Conservation (phyloP, 2,797 vertebrate genomes). For the Neomorphus geoffroyi region DNA sequence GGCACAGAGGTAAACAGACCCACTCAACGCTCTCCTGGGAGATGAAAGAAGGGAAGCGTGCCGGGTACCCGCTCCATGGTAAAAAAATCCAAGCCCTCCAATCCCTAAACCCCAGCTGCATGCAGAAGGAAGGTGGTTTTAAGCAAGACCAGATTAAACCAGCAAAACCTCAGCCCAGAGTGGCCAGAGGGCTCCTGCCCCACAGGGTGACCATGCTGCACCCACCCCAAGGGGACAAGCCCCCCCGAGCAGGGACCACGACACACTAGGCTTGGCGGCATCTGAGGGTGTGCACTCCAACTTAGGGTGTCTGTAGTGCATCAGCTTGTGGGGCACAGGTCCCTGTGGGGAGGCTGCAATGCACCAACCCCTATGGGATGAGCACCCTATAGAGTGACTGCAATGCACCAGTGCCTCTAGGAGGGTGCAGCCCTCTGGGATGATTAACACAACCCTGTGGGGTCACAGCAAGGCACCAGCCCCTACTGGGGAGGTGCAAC, state of each 20-base stretch:
- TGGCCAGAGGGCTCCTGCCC: neutral
- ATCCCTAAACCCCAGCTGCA: neutral
- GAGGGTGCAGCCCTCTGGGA: too few relatives aligned
- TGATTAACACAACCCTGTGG: neutral
- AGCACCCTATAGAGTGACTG: neutral
- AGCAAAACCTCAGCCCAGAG: neutral
- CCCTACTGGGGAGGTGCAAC: too few relatives aligned
- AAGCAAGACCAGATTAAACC: neutral
- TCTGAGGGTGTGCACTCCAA: too few relatives aligned
- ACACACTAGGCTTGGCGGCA: accelerated
- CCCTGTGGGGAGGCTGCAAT: accelerated
- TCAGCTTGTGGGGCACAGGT: neutral
- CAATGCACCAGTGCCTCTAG: accelerated
- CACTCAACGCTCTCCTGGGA: neutral
- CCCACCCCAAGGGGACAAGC: neutral
- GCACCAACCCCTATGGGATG: accelerated
- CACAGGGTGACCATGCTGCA: accelerated
- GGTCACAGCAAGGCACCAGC: too few relatives aligned
- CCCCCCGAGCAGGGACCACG: accelerated
- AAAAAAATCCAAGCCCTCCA: neutral
- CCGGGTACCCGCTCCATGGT: neutral
- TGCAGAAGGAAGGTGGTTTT: accelerated
- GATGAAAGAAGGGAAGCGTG: neutral
- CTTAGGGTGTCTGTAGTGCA: accelerated
- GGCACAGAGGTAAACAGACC: neutral